Percentiles rank a stretch among this genome's conserved stretches.
Conservation (phyloP, 2,888 invertebrate genomes). For the Cheilosia impressa region DNA sequence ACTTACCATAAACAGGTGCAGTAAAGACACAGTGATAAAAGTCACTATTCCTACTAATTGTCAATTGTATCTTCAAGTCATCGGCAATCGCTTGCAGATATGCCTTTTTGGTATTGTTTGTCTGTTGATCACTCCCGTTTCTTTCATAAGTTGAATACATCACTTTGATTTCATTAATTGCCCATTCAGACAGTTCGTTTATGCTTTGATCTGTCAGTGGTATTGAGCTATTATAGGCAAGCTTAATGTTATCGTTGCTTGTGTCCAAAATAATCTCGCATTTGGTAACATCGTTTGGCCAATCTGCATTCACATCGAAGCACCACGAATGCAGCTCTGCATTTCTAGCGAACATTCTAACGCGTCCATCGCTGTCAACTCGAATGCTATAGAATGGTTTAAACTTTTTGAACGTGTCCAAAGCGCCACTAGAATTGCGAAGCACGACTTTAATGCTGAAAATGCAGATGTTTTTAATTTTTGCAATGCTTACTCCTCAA, state of each 20-base stretch:
- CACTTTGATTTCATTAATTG: conserved; percentile 78
- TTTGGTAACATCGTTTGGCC: conserved; percentile 81
- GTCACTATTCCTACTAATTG: conserved; percentile 79
- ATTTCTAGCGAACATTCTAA: conserved; percentile 78
- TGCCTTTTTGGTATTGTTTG: background rate
- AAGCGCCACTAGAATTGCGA: conserved; percentile 76
- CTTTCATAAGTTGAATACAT: conserved; percentile 20
- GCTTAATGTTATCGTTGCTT: conserved; percentile 50
- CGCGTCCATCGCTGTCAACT: conserved; percentile 78
- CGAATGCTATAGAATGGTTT: conserved; percentile 76
- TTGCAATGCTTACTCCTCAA: conserved; percentile 51
- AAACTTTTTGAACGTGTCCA: conserved; percentile 76
- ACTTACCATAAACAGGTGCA: conserved; percentile 80
- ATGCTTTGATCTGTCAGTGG: conserved; percentile 78
- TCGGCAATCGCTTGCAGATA: conserved; percentile 78
- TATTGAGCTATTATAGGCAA: conserved; percentile 76
- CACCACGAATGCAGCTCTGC: conserved; percentile 80
- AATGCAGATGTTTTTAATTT: background rate
- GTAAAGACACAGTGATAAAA: conserved; percentile 81
- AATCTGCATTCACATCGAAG: conserved; percentile 79
- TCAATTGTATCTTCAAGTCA: conserved; percentile 79
- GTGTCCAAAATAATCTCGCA: conserved; percentile 80
- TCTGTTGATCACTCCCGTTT: background rate
- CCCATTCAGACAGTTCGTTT: conserved; percentile 80
- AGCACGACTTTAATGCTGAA: background rate